Base-by-base conservation (phyloP, 2,888 invertebrate species). In the Oligia strigilis region DNA sequence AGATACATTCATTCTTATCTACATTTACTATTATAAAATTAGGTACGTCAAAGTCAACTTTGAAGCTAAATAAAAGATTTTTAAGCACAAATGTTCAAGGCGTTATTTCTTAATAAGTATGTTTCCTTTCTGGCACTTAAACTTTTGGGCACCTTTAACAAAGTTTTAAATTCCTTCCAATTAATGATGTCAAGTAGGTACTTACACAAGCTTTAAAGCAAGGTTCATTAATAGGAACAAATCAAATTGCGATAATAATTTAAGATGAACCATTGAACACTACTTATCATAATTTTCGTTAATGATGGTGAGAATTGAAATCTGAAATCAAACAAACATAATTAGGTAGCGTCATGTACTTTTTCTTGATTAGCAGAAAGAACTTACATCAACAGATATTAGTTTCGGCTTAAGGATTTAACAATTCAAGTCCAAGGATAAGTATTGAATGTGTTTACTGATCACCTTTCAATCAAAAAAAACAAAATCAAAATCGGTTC, bases 171-270 rank as follows among this genome's bases (percentile, higher is more conserved):
- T 71, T 36, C 11, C 36, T 64, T 78, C 19, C 29, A 64, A 75
- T 60, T 17, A 78, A 70, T 64, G 23, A 55, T 69, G 6, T 76
- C 14, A 58, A 78, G 58, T 11, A 58, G n/a, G 29, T 36, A 40
- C 40, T 52, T 62, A 64, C 0, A n/a, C 36, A 3, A 78, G 46
- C 36, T 69, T 17, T 55, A 19, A 52, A 64, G 3, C 36, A 55
- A 55, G 9, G 36, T 52, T 55, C 55, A 36, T 64, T 78, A 64
- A 55, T n/a, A 43, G 14, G 46, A 8, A 78, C 8, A 65, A 64
- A 78, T 71, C 40, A 49, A 36, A 65, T n/a, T 78, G 2, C 19
- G n/a, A 46, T 70, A 40, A n/a, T 46, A 70, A 11, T n/a, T n/a
- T 8, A n/a, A 11, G 14, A 77, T n/a, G 11, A 55, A 14, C n/a